Percentiles rank a stretch among this genome's conserved stretches.
Evolutionary conservation across 2,888 invertebrate species (phyloP).

Genomic region (Drosophila paucipuncta): DNA sequence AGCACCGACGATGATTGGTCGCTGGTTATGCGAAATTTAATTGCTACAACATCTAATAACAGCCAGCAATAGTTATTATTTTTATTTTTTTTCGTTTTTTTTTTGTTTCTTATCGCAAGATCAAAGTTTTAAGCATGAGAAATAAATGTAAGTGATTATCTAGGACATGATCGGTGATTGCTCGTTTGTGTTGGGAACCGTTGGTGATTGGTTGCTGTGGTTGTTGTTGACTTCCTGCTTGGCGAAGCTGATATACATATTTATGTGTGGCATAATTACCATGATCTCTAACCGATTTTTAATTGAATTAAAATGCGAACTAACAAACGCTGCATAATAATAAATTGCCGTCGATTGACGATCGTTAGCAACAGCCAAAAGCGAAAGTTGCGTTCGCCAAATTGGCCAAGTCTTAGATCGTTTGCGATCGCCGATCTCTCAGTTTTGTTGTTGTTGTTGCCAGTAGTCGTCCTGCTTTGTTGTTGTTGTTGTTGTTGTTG

Average conservation of each 20-base stretch:
- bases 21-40: neutral
- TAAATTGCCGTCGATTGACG: slow-evolving; percentile 79
- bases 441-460: slow-evolving; percentile 37
- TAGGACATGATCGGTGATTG: neutral
- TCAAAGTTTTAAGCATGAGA: neutral
- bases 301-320: slow-evolving; percentile 80
- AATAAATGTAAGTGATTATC: neutral
- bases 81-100: neutral
- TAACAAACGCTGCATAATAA: slow-evolving; percentile 72
- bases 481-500: slow-evolving; percentile 54
- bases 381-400: slow-evolving; percentile 79
- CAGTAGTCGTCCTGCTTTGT: slow-evolving; percentile 57
- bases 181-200: neutral
- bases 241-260: slow-evolving; percentile 6
- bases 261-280: slow-evolving; percentile 61
- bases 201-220: neutral
- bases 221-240: neutral
- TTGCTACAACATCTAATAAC: neutral
- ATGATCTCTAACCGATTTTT: slow-evolving; percentile 76
- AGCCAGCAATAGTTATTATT: neutral
- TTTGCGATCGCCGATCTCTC: slow-evolving; percentile 53
- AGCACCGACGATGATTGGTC: neutral
- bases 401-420: slow-evolving; percentile 66
- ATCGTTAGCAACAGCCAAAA: slow-evolving; percentile 73
- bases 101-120: neutral